Evolutionary conservation across 2,797 vertebrate genomes (phyloP).

Genomic region (Intellagama lesueurii): DNA sequence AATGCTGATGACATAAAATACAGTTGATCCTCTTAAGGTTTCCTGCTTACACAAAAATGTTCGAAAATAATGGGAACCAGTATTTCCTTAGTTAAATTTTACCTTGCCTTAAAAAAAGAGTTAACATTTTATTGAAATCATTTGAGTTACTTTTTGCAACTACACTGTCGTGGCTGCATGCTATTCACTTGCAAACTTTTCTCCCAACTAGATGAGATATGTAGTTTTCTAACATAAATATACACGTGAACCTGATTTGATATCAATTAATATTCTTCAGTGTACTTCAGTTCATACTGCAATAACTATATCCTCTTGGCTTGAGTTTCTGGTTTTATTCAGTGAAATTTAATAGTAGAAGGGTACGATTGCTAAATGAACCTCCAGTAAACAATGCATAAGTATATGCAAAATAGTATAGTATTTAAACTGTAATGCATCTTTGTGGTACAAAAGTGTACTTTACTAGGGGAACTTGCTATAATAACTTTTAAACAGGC

Average conservation of each 20-base stretch:
- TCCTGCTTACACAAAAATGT: conserved; percentile 83
- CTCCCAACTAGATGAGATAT: conserved; percentile 59
- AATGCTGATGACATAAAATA: conserved; percentile 86
- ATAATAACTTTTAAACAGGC: conserved; percentile 40
- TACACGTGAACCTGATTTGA: conserved; percentile 62
- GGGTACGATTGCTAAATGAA: conserved; percentile 61
- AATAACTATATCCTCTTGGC: conserved; percentile 53
- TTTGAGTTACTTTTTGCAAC: conserved; percentile 71
- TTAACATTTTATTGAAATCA: conserved; percentile 74
- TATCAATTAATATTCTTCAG: conserved; percentile 61
- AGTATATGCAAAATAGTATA: conserved; percentile 52
- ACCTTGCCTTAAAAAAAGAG: conserved; percentile 72
- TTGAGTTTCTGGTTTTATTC: conserved; percentile 68
- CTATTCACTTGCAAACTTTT: conserved; percentile 69
- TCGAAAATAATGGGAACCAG: conserved; percentile 80
- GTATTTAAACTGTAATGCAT: neutral
- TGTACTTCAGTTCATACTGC: conserved; percentile 65
- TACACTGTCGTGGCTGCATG: conserved; percentile 71
- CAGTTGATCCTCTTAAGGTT: conserved; percentile 84
- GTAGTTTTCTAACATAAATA: conserved; percentile 65
- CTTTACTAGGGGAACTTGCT: conserved; percentile 26
- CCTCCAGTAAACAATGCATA: conserved; percentile 31
- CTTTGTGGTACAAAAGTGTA: conserved; percentile 32
- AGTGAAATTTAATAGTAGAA: conserved; percentile 70
- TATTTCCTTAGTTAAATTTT: conserved; percentile 77